Conservation (phyloP, 2,113 vertebrate genomes). For the Muscicapa adusta region DNA sequence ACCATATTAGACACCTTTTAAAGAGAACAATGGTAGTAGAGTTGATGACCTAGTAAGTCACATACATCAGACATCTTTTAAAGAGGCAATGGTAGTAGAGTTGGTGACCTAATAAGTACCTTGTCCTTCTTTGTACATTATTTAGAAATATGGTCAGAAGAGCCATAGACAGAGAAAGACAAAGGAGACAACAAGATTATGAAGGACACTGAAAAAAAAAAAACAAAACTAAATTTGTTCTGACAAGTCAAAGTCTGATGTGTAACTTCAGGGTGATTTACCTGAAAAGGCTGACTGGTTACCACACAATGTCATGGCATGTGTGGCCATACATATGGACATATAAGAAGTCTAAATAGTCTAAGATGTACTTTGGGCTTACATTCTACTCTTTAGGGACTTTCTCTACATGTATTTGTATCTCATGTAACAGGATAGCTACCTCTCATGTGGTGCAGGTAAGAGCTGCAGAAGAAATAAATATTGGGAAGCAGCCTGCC, state of each 20-base stretch:
- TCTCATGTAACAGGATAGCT: too few relatives aligned
- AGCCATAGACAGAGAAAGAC: neutral
- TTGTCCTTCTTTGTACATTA: neutral
- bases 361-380: neutral
- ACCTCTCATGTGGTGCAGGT: rapidly evolving
- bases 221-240: neutral
- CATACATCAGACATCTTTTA: neutral
- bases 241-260: neutral
- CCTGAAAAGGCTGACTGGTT: neutral
- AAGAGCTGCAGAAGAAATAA: neutral
- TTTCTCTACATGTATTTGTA: rapidly evolving
- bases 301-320: neutral
- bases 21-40: neutral
- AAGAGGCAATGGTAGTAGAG: neutral
- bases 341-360: neutral
- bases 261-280: neutral
- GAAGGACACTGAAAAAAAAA: neutral
- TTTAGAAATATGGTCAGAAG: neutral
- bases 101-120: neutral
- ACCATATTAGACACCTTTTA: neutral
- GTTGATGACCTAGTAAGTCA: neutral
- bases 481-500: neutral
- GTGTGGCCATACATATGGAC: neutral
- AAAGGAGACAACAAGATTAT: neutral
- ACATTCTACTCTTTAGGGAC: rapidly evolving